Evolutionary conservation across 1,140 invertebrate genomes (phyloP).

Genomic region (Drosophila lacertosa): DNA sequence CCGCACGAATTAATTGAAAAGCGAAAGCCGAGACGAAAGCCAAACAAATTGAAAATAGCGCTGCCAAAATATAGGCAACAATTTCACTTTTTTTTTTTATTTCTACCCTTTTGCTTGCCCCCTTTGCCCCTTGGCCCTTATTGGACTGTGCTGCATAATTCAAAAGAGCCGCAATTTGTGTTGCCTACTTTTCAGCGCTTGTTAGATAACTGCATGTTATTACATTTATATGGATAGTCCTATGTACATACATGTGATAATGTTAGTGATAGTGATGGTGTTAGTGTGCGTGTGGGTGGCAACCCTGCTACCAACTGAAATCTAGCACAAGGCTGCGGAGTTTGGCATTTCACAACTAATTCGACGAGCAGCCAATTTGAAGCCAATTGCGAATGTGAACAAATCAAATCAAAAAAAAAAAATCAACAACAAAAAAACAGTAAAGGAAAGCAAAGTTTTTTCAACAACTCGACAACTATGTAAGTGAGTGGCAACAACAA

Average conservation of each 20-base stretch:
- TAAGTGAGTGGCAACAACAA: constrained; percentile 66
- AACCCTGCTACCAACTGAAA: constrained; percentile 48
- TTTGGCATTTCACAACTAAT: constrained; percentile 49
- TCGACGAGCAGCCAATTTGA: constrained; percentile 76
- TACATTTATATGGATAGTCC: constrained; percentile 50
- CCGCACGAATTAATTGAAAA: constrained; percentile 74
- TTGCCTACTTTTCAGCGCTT: constrained; percentile 29
- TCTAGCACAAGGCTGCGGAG: constrained; percentile 57
- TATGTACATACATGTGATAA: not conserved
- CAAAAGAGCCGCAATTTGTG: constrained; percentile 28
- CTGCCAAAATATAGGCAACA: constrained; percentile 51
- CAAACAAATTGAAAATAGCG: constrained; percentile 56
- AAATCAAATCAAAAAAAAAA: constrained; percentile 37
- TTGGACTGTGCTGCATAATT: constrained; percentile 47
- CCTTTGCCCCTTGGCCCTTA: not conserved
- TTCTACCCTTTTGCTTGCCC: not conserved
- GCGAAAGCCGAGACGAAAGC: constrained; percentile 56
- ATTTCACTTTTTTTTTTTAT: constrained; percentile 41
- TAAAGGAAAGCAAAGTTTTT: constrained; percentile 53
- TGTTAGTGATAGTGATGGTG: not conserved
- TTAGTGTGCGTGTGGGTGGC: constrained; percentile 4
- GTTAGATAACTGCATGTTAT: constrained; percentile 61
- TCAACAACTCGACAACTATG: constrained; percentile 77
- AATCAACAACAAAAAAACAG: not conserved
- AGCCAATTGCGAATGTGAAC: constrained; percentile 70